Percentiles rank a stretch among this genome's conserved stretches.
phyloP scores from a whole-genome alignment of 2,113 vertebrate genomes.

The Melanerpes formicivorus region DNA sequence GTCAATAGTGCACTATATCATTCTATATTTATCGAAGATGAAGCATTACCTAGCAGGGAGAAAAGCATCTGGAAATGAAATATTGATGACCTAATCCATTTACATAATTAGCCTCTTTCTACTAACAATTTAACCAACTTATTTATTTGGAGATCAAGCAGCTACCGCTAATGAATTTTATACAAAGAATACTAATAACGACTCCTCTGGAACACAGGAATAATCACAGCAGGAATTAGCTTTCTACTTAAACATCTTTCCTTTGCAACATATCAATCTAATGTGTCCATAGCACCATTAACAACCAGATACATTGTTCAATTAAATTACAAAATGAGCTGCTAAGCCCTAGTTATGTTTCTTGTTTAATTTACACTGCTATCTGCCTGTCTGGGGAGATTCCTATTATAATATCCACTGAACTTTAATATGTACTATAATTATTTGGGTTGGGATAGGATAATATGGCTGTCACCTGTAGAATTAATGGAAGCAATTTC shows the following conservation, averaged over 20 bases:
- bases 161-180: conserved; percentile 81
- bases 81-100: conserved; percentile 80
- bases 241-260: conserved; percentile 82
- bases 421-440: conserved; percentile 82
- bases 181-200: conserved; percentile 80
- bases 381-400: conserved; percentile 81
- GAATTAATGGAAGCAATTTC: conserved; percentile 95
- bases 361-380: conserved; percentile 86
- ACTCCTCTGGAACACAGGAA: conserved; percentile 77
- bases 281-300: conserved; percentile 86
- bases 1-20: conserved; percentile 46
- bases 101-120: conserved; percentile 80
- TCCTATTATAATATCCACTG: conserved; percentile 79
- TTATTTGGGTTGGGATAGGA: conserved; percentile 87
- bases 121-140: conserved; percentile 80
- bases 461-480: conserved; percentile 87
- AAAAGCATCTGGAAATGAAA: conserved; percentile 77
- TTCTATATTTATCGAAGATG: conserved; percentile 61
- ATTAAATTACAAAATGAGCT: conserved; percentile 89
- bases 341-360: conserved; percentile 80
- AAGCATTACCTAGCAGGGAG: conserved; percentile 52
- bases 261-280: conserved; percentile 85
- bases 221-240: conserved; percentile 83
- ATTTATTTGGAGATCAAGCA: conserved; percentile 85
- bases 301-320: conserved; percentile 90